Base-by-base conservation (phyloP, 1,140 invertebrate genomes). In the Ceratina japonica region DNA sequence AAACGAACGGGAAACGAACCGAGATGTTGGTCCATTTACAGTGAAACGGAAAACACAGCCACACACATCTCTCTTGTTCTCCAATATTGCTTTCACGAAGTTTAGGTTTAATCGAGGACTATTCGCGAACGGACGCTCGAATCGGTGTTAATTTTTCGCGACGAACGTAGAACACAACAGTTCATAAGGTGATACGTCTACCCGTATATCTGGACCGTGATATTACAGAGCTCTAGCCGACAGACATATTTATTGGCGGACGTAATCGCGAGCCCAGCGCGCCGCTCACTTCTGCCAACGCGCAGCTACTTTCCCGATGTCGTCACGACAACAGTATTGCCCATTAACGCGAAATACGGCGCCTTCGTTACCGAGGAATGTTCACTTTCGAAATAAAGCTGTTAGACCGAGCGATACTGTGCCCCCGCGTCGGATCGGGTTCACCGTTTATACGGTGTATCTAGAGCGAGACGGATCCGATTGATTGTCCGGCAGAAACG, bases 231-330 rank as follows among this genome's bases (percentile, higher is more conserved):
- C 31, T 54, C 15, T 51, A 79, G 58, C 52, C 24, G 62, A 56
- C 58, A 31, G 74, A 65, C 63, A 71, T 85, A 84, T 84, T 78
- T 81, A 66, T 56, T 24, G 65, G 65, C 52, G 58, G 54, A 77
- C 78, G 83, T 59, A 85, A 85, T 72, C 82, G 51, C 59, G 51
- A 24, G 31, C 51, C 66, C 66, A 24, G 68, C 56, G 68, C 56
- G 63, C 82, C 83, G 54, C 59, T 77, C 77, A 63, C 79, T 78
- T 58, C 61, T 84, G 82, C 83, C 83, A 78, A 85, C 83, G 82
- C 79, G 31, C 22, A 15, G 65, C 82, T 78, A 84, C 83, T 84
- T 82, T 82, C 82, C 68, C 82, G 79, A 85, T 85, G 73, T 81
- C 82, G 83, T 84, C 82, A 84, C 52, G 59, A 68, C 27, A 52